Conservation (phyloP, 2,888 invertebrate genomes). For the Ametastegia equiseti region DNA sequence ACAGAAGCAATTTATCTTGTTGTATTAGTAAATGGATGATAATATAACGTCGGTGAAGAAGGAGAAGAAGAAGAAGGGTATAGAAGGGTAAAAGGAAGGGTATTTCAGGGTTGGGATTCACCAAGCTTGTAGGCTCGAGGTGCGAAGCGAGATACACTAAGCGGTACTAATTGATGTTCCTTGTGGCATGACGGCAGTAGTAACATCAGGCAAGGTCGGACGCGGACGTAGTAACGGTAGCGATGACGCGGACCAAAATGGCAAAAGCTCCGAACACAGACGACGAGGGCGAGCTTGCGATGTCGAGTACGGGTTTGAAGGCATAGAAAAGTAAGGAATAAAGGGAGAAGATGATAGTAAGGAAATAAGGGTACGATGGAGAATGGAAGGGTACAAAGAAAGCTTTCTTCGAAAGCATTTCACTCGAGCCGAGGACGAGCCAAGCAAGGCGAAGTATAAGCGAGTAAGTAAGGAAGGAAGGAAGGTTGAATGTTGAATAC, state of each 20-base stretch:
- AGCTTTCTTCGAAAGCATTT: constrained; percentile 33
- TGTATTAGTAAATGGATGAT: constrained; percentile 66
- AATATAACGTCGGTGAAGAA: constrained; percentile 55
- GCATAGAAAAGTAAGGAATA: not conserved
- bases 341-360: not conserved
- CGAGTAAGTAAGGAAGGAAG: not conserved
- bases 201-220: constrained; percentile 16
- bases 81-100: constrained; percentile 4
- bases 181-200: constrained; percentile 42
- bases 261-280: not conserved
- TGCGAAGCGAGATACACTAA: constrained; percentile 31
- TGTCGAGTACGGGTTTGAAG: not conserved
- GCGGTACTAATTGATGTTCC: constrained; percentile 49
- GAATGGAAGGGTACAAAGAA: constrained; percentile 14
- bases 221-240: not conserved
- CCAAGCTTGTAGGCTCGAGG: not conserved
- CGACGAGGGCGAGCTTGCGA: constrained; percentile 15
- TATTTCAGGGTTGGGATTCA: constrained; percentile 6
- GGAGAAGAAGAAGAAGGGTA: not conserved
- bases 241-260: constrained; percentile 2
- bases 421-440: constrained; percentile 20
- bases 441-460: not conserved
- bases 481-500: constrained; percentile 1
- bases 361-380: not conserved
- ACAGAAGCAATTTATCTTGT: constrained; percentile 64